Percentiles rank a stretch among this genome's conserved stretches.
Evolutionary conservation across 2,888 invertebrate genomes (phyloP).

Genomic region (Marronus borbonicus): DNA sequence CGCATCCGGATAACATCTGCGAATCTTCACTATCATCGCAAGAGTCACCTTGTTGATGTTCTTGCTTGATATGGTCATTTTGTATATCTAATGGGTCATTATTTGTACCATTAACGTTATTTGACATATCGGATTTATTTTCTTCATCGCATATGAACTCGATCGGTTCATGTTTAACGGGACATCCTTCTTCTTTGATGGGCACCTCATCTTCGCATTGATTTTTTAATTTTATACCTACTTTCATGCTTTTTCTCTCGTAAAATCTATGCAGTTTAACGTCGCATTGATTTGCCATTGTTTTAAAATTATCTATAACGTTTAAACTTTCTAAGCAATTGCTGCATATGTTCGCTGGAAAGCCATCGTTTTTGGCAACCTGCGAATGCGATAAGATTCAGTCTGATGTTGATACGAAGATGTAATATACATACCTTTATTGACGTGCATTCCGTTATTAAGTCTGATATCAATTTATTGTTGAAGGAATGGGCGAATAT

Average conservation of each 20-base stretch:
- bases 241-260: not conserved
- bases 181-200: not conserved
- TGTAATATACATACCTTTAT: constrained; percentile 13
- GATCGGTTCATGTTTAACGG: constrained; percentile 11
- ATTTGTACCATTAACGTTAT: not conserved
- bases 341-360: constrained; percentile 19
- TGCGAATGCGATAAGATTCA: not conserved
- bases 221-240: not conserved
- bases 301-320: not conserved
- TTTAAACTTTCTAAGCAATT: constrained; percentile 6
- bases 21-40: no score
- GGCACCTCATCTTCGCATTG: not conserved
- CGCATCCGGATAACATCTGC: no score
- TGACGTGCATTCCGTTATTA: constrained; percentile 22
- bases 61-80: not conserved
- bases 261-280: constrained; percentile 13
- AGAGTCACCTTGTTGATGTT: not conserved
- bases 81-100: not conserved
- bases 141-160: not conserved
- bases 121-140: not conserved
- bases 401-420: no score
- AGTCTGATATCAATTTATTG: constrained; percentile 4
- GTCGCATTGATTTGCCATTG: constrained; percentile 15
- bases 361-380: constrained; percentile 4
- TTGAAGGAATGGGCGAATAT: constrained; percentile 1